These are phyloP conservation scores for Maniola hyperantus DNA, from an alignment of 2,888 invertebrate species.

Conservation along the genomic window DNA sequence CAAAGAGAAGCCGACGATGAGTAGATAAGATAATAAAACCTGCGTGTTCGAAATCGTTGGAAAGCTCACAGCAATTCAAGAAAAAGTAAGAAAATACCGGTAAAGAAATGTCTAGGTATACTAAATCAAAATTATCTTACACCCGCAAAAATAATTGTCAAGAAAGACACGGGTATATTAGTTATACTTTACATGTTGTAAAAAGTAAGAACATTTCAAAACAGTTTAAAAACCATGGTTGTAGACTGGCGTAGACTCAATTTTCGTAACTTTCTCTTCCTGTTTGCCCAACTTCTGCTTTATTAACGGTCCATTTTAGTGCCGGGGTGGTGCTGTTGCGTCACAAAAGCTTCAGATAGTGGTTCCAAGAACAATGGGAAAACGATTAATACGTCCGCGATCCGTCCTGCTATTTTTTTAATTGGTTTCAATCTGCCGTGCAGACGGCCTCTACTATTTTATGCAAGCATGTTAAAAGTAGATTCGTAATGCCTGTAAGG, in stretches of 20 bases:
- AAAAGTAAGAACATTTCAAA: background rate
- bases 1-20: no score
- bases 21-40: no score
- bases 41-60: background rate
- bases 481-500: background rate
- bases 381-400: conserved; percentile 62
- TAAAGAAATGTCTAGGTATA: background rate
- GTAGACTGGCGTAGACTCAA: conserved; percentile 6
- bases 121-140: background rate
- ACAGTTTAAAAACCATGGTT: background rate
- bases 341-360: conserved; percentile 72
- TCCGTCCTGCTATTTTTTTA: conserved; percentile 64
- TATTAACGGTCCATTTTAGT: conserved; percentile 74
- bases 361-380: conserved; percentile 71
- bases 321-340: conserved; percentile 49
- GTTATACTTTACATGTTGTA: background rate
- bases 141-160: background rate
- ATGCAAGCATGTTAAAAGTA: conserved; percentile 25
- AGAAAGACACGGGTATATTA: background rate
- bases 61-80: background rate
- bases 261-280: conserved; percentile 16
- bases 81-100: background rate
- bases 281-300: conserved; percentile 48
- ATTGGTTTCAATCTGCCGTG: conserved; percentile 60
- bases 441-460: conserved; percentile 29